These are phyloP conservation scores for Naso thynnoides DNA, from an alignment of 2,797 vertebrate species.

Conservation along the genomic window DNA sequence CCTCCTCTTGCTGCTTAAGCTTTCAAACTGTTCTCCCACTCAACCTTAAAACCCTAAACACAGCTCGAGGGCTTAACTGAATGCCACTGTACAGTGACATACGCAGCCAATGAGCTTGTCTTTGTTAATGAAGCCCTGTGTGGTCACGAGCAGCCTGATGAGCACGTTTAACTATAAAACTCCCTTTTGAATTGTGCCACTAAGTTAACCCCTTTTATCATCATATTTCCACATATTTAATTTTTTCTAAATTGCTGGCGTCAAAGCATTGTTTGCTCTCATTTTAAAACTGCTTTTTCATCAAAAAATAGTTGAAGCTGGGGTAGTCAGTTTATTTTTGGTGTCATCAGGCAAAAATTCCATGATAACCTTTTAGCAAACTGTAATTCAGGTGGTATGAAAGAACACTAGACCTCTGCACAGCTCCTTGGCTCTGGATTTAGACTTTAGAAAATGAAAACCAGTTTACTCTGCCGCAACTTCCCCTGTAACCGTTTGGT, in stretches of 20 bases:
- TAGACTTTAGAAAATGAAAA: no score
- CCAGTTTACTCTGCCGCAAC: no score
- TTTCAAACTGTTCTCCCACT: slow-evolving; percentile 35
- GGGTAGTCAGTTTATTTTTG: no score
- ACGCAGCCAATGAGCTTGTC: slow-evolving; percentile 8
- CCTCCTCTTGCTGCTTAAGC: slow-evolving; percentile 16
- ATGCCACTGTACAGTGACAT: not conserved
- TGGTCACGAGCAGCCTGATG: not conserved
- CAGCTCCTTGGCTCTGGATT: no score
- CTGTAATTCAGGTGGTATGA: no score
- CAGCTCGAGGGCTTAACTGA: slow-evolving; percentile 25
- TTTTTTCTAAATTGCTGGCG: not conserved
- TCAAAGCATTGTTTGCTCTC: not conserved
- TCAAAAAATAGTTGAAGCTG: no score
- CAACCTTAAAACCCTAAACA: slow-evolving; percentile 17
- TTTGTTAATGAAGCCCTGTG: slow-evolving; percentile 16
- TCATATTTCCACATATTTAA: not conserved
- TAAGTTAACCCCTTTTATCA: not conserved
- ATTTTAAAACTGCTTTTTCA: not conserved
- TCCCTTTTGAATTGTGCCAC: not conserved
- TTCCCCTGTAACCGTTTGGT: no score
- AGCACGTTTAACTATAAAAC: not conserved
- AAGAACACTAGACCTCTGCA: no score
- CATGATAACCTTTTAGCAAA: no score
- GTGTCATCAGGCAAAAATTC: no score